Base-by-base conservation (phyloP, 2,888 invertebrate species). In the Chloromyia formosa region DNA sequence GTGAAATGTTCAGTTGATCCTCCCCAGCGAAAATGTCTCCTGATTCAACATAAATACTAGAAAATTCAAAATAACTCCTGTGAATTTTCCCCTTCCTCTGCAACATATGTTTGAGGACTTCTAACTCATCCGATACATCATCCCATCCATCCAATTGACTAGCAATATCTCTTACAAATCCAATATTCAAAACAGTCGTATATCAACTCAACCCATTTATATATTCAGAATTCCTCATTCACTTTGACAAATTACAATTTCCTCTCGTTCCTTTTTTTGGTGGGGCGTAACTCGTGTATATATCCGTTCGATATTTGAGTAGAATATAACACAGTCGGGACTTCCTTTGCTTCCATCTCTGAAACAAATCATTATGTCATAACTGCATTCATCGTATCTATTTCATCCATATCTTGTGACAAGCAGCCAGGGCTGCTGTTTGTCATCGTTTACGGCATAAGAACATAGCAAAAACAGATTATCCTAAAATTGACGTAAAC, bases 341-440 rank as follows among this genome's bases (percentile, higher is more conserved):
- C 54, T n/a, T n/a, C n/a, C n/a, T n/a, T n/a, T n/a, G n/a, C n/a
- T n/a, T n/a, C n/a, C n/a, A n/a, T 54, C 54, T n/a, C 54, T 54
- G n/a, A 54, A 54, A 54, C 54, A 54, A 54, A 54, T 54, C 54
- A 54, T 54, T 54, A 54, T 54, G 54, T 54, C 54, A 54, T 54
- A 54, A 54, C 54, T 54, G 16, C 54, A 54, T 54, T 54, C 54
- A 54, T 54, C 54, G 5, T 54, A 54, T 54, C 54, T 54, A 54
- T 54, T 54, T 54, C 54, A 16, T 54, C 16, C 54, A 16, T 54
- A n/a, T n/a, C 54, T 54, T 54, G 14, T 16, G 54, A 54, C 16
- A 54, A 5, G 54, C 54, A 54, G 16, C 12, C n/a, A 12, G 54
- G 14, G 16, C 14, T 54, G 54, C n/a, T n/a, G n/a, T n/a, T n/a